Evolutionary conservation across 2,797 vertebrate species (phyloP).

Genomic region (Acanthurus tractus): DNA sequence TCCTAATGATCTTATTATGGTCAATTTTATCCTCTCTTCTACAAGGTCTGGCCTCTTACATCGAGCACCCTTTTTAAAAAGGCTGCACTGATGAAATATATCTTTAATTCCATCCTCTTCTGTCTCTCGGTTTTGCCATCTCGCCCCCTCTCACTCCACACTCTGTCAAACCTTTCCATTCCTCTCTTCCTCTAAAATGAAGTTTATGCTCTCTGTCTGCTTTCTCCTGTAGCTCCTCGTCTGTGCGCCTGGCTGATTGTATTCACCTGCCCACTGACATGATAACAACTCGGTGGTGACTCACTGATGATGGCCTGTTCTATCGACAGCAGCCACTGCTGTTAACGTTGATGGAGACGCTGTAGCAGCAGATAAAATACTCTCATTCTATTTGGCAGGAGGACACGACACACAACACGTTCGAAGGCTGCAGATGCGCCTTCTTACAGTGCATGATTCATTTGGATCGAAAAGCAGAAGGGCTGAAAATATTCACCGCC

Average conservation of each 20-base stretch:
- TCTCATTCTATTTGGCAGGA: conserved; percentile 16
- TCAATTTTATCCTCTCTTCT: conserved; percentile 29
- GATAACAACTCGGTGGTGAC: conserved; percentile 64
- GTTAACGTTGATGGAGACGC: conserved; percentile 50
- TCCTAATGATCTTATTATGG: conserved; percentile 51
- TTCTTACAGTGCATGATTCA: conserved; percentile 7
- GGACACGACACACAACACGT: conserved; percentile 11
- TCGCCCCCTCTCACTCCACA: conserved; percentile 25
- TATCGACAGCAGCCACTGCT: conserved; percentile 43
- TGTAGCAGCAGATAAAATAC: conserved; percentile 21
- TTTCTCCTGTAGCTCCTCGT: conserved; percentile 50
- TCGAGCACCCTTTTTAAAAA: conserved; percentile 21
- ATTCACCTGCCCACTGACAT: conserved; percentile 70
- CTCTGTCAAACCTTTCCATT: conserved; percentile 46
- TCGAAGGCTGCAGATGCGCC: not conserved
- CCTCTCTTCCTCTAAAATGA: conserved; percentile 43
- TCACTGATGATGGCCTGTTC: conserved; percentile 59
- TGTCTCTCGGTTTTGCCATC: not conserved
- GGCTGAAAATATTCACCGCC: conserved; percentile 1
- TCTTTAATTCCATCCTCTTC: conserved; percentile 19
- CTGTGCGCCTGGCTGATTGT: conserved; percentile 50
- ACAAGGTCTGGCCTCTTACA: conserved; percentile 31
- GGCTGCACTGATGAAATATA: not conserved
- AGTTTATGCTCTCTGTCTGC: conserved; percentile 41
- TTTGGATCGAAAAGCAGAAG: not conserved